Evolutionary conservation across 2,797 vertebrate species (phyloP), one percentile per base, ranked within the genome.

Genomic region (Anguilla pacifica): DNA sequence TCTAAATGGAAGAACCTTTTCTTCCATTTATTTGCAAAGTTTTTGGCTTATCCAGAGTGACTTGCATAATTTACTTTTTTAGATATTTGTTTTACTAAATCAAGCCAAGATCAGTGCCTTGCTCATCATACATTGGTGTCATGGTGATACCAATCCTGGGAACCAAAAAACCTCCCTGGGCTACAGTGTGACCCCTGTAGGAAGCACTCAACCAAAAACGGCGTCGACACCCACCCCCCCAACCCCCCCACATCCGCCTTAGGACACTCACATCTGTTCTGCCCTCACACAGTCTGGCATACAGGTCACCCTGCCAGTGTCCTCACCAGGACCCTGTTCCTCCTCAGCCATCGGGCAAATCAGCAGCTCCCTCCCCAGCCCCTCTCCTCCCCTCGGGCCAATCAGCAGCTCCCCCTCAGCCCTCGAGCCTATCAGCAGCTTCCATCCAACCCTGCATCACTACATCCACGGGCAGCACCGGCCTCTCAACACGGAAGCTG

Each of bases 161-260:
- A 61, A 19, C 4, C 17, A 90, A 74, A 88, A 90, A n/a, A 70
- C 91, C 92, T 93, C 85, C 84, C 59, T 86, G 90, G 94, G 94
- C 92, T 79, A 84, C 84, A 85, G 64, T 86, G 89, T 95, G 94
- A 95, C 94, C 94, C 92, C 95, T 64, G 93, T 92, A 93, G 90
- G 92, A 94, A 57, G 55, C 2, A 94, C 93, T 93, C 94, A 92
- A 90, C 93, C 81, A 89, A 92, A 95, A 95, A 93, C 13, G 13
- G 55, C 9, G 51, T 11, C 51, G 51, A 87, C 90, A 90, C 67
- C 51, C n/a, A 28, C 87, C 11, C 9, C 11, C 3, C 28, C 35
- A 35, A 2, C 6, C 85, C 25, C 15, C 3, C 25, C 46, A 53
- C 25, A 39, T 85, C 17, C 25, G 49, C 9, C 15, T 3, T 17